Conservation (phyloP, 2,888 invertebrate species). For the Ichneumoninae sp. region DNA sequence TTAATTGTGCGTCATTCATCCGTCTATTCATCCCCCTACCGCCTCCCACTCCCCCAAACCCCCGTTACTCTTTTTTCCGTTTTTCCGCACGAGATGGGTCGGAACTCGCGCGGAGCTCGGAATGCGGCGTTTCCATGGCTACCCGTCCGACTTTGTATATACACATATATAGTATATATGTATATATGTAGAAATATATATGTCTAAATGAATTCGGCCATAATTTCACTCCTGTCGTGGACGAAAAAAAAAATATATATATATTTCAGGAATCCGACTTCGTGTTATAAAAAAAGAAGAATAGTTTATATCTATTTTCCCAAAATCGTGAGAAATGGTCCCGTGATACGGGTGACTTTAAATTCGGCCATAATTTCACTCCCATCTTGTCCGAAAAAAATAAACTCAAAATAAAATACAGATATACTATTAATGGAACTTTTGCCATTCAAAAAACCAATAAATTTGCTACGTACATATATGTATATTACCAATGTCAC, state of each 20-base stretch:
- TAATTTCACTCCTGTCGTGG: background rate
- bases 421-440: background rate
- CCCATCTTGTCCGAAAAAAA: background rate
- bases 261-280: background rate
- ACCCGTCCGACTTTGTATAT: constrained; percentile 72
- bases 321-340: too few species aligned
- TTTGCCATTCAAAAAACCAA: background rate
- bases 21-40: constrained; percentile 82
- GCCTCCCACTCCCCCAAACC: background rate
- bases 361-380: background rate
- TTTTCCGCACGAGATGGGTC: constrained; percentile 52
- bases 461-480: background rate
- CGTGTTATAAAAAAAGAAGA: background rate
- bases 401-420: background rate
- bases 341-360: too few species aligned
- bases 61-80: constrained; percentile 69
- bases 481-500: background rate
- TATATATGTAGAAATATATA: background rate
- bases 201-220: constrained; percentile 3
- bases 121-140: constrained; percentile 77
- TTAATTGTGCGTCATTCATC: constrained; percentile 84
- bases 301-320: background rate
- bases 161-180: background rate
- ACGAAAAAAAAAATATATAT: background rate
- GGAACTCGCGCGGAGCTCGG: constrained; percentile 36